Base-by-base conservation (phyloP, 2,113 vertebrate genomes). In the Zosterops hypoxanthus region DNA sequence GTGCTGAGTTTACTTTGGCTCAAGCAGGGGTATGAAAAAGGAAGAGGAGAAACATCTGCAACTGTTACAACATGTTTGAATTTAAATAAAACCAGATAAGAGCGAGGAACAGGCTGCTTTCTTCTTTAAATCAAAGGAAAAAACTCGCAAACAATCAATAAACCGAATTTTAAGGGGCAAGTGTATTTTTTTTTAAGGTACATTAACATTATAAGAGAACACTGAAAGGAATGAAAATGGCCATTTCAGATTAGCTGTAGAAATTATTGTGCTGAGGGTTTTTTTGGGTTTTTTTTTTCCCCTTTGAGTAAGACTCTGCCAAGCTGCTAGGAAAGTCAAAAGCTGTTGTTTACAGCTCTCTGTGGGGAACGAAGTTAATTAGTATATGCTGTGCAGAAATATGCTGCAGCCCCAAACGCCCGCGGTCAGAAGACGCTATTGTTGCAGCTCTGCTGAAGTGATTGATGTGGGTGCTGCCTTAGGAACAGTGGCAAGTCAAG, bases 1-100 rank as follows among this genome's bases (percentile, higher is more conserved):
- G 50, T 52, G 57, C 13, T 57, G 39, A 60, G 53, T 84, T 95
- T 92, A 53, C 25, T 49, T 80, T 94, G 84, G 56, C 83, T 71
- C 31, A 28, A 57, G 59, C 22, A 57, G 75, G 69, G n/a, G 15
- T 85, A 47, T 57, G 66, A n/a, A 56, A 68, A 65, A 46, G 61
- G 23, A 77, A 80, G 52, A 89, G 39, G 36, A 93, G 77, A 95
- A 92, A 72, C 34, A 86, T 80, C 80, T 73, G 88, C 71, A 90
- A 65, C 76, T 90, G 84, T 76, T 92, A 28, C 9, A 70, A 22
- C 39, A 5, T 28, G 31, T 80, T 85, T 59, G 39, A 86, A 56
- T 49, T 75, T 79, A 75, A 86, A 36, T 71, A 73, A 86, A 96
- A 46, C 17, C 49, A 82, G 83, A 36, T 64, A 53, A 69, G 31